These are phyloP conservation scores for Pogoniulus pusillus DNA, from an alignment of 2,797 vertebrate species.

Conservation along the genomic window DNA sequence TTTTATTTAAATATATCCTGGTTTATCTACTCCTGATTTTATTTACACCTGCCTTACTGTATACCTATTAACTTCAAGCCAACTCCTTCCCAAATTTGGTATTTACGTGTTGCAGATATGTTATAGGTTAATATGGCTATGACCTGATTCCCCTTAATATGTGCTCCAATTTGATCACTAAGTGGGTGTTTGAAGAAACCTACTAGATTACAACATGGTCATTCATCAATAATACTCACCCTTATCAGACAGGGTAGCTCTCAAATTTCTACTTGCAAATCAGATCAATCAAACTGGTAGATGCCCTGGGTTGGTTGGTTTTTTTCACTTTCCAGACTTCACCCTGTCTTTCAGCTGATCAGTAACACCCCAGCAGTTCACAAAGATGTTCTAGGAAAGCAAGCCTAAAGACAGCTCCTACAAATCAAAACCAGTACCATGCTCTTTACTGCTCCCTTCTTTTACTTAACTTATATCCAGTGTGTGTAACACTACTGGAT, in stretches of 20 bases:
- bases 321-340: not conserved
- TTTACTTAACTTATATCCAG: not conserved
- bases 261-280: not conserved
- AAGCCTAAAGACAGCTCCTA: not conserved
- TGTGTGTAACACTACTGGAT: not conserved
- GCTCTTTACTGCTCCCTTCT: not conserved
- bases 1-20: not conserved
- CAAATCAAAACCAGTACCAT: not conserved
- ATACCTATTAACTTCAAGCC: not conserved
- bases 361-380: not conserved
- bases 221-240: not conserved
- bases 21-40: not conserved
- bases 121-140: not conserved
- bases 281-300: not conserved
- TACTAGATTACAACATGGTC: not conserved
- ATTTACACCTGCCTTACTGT: not conserved
- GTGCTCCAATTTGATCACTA: not conserved
- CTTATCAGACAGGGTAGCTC: not conserved
- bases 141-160: not conserved
- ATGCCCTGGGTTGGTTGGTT: not conserved
- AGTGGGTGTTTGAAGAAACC: not conserved
- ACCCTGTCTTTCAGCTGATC: not conserved
- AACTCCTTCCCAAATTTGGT: not conserved
- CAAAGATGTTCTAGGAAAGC: not conserved
- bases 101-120: not conserved